A percentile compares a stretch with the other conserved stretches of the same genome.
Evolutionary conservation across 37 sponge, comb jelly and placozoan species (phyloP).

Genomic region (Halichondria panicea): DNA sequence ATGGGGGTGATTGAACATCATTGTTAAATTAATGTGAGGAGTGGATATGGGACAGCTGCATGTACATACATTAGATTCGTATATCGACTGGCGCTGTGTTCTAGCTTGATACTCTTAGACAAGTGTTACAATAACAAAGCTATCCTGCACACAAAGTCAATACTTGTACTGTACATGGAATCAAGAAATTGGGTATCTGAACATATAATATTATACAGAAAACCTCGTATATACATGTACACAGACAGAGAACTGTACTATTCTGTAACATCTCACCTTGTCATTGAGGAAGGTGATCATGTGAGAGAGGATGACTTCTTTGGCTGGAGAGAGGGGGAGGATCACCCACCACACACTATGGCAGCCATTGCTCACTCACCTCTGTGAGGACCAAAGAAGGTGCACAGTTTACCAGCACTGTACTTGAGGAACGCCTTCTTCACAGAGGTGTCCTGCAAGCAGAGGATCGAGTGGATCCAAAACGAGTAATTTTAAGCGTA

Average conservation of each 20-base stretch:
- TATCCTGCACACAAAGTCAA: background rate
- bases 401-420: conserved; percentile 82
- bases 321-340: conserved; percentile 52
- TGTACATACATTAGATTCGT: background rate
- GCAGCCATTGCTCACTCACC: conserved; percentile 20
- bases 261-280: too few relatives aligned
- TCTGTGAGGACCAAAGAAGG: conserved; percentile 94
- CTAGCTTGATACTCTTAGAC: too few relatives aligned
- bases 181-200: too few relatives aligned
- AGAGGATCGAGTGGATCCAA: background rate
- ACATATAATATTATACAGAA: too few relatives aligned
- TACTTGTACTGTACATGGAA: too few relatives aligned
- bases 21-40: background rate
- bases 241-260: background rate
- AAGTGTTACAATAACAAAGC: background rate
- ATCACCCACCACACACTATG: background rate
- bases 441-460: conserved; percentile 74
- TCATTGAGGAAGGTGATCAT: conserved; percentile 98
- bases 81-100: background rate
- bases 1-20: background rate
- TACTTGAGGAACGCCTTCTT: conserved; percentile 81
- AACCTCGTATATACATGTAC: too few relatives aligned
- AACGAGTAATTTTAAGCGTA: background rate
- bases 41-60: background rate
- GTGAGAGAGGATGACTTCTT: conserved; percentile 94